Evolutionary conservation across 2,888 invertebrate species (phyloP).

Genomic region (Oegoconia quadripuncta): DNA sequence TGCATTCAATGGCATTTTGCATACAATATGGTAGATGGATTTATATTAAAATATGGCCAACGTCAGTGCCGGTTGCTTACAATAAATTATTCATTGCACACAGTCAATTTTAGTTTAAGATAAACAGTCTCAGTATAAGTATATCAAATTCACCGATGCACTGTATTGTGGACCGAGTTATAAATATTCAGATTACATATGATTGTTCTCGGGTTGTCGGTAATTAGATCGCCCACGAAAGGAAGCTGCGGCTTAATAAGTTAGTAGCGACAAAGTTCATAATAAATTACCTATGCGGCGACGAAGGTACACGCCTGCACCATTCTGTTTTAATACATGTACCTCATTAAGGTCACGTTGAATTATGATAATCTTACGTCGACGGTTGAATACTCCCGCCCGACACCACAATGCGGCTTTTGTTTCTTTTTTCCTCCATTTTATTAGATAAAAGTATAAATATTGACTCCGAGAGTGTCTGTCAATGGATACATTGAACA

Average conservation of each 20-base stretch:
- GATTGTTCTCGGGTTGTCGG: slow-evolving; percentile 73
- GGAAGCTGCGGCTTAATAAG: slow-evolving; percentile 62
- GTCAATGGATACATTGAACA: slow-evolving; percentile 48
- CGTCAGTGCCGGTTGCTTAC: slow-evolving; percentile 72
- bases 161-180: slow-evolving; percentile 35
- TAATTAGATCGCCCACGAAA: slow-evolving; percentile 77
- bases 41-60: slow-evolving; percentile 78
- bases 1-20: slow-evolving; percentile 78
- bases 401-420: slow-evolving; percentile 1
- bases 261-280: slow-evolving; percentile 63
- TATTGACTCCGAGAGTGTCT: slow-evolving; percentile 33
- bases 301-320: slow-evolving; percentile 31
- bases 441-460: slow-evolving; percentile 17
- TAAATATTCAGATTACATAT: slow-evolving; percentile 75
- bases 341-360: slow-evolving; percentile 48
- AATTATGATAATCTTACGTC: slow-evolving; percentile 31
- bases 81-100: slow-evolving; percentile 76
- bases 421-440: background rate
- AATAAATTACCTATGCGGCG: slow-evolving; percentile 55
- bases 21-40: slow-evolving; percentile 78
- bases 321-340: slow-evolving; percentile 40
- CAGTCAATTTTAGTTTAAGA: slow-evolving; percentile 73
- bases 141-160: slow-evolving; percentile 47
- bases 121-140: slow-evolving; percentile 48
- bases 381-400: slow-evolving; percentile 3